Percentiles rank a stretch among this genome's conserved stretches.
phyloP scores from a whole-genome alignment of 2,113 vertebrate genomes.

The Euleptes europaea region DNA sequence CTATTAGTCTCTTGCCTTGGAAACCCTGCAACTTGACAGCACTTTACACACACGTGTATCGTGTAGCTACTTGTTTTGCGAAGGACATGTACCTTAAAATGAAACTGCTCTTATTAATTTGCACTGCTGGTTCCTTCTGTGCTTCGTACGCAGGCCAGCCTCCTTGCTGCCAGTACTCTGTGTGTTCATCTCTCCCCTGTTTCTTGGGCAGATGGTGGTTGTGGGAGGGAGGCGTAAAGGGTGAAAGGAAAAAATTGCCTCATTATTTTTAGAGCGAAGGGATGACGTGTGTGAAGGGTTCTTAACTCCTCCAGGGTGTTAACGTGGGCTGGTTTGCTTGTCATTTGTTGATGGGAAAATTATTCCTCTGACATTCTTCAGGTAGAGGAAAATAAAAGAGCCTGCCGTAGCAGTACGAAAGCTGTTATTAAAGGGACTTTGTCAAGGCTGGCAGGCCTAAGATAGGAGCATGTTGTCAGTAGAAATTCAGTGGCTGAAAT shows the following conservation, averaged over 20 bases:
- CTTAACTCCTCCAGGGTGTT: conserved; percentile 32
- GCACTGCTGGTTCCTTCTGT: background rate
- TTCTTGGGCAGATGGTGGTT: conserved; percentile 29
- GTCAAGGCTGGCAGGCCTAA: background rate
- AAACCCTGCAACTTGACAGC: too few relatives aligned
- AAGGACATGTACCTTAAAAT: background rate
- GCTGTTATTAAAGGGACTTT: conserved; percentile 12
- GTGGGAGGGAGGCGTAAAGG: conserved; percentile 30
- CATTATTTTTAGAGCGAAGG: conserved; percentile 32
- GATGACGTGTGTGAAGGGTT: conserved; percentile 30
- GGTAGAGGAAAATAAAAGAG: conserved; percentile 20
- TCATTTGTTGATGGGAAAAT: conserved; percentile 37
- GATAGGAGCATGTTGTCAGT: background rate
- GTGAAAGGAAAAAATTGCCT: conserved; percentile 30
- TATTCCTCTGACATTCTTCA: conserved; percentile 30
- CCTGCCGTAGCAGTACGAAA: conserved; percentile 3
- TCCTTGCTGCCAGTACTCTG: conserved; percentile 9
- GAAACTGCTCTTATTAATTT: conserved; percentile 8
- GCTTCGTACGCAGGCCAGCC: background rate
- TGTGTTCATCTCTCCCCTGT: conserved; percentile 11
- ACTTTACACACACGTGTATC: too few relatives aligned
- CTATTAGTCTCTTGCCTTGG: too few relatives aligned
- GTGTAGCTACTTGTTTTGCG: background rate
- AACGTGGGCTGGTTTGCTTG: conserved; percentile 23
- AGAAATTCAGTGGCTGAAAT: background rate